Evolutionary conservation across 2,888 invertebrate genomes (phyloP).

Genomic region (Globia sparganii): DNA sequence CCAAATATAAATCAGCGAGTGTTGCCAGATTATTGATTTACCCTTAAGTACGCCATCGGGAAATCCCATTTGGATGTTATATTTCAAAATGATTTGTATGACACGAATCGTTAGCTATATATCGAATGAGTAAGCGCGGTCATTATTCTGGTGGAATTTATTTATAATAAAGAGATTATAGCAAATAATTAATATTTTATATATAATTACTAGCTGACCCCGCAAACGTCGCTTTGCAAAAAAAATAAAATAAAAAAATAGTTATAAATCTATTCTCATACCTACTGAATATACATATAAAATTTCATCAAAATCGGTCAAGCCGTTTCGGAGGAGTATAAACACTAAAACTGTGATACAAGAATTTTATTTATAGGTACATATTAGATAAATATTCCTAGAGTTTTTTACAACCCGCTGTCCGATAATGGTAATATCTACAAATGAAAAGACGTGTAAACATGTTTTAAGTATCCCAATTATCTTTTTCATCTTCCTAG

Average conservation of each 20-base stretch:
- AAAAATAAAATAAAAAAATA: too few relatives aligned
- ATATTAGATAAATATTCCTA: neutral
- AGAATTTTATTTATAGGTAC: too few relatives aligned
- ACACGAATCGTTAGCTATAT: constrained; percentile 59
- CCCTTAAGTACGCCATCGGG: constrained; percentile 64
- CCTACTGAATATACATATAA: too few relatives aligned
- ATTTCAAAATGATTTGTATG: constrained; percentile 65
- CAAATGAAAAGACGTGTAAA: neutral
- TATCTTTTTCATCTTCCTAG: neutral
- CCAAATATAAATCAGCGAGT: constrained; percentile 76
- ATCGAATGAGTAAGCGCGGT: constrained; percentile 40
- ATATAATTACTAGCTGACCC: too few relatives aligned
- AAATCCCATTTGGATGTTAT: constrained; percentile 64
- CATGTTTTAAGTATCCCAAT: neutral
- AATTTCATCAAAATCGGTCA: too few relatives aligned
- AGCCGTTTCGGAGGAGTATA: too few relatives aligned
- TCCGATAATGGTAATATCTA: neutral
- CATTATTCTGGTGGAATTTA: constrained; percentile 39
- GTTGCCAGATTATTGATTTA: constrained; percentile 69
- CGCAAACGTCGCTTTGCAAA: too few relatives aligned
- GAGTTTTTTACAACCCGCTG: too few relatives aligned
- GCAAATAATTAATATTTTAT: neutral
- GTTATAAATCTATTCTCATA: too few relatives aligned
- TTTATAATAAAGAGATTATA: constrained; percentile 31
- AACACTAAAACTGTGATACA: too few relatives aligned